A percentile compares a stretch with the other conserved stretches of the same genome.
These are phyloP conservation scores for Phaetusa simplex DNA, from an alignment of 2,113 vertebrate genomes.

Conservation along the genomic window DNA sequence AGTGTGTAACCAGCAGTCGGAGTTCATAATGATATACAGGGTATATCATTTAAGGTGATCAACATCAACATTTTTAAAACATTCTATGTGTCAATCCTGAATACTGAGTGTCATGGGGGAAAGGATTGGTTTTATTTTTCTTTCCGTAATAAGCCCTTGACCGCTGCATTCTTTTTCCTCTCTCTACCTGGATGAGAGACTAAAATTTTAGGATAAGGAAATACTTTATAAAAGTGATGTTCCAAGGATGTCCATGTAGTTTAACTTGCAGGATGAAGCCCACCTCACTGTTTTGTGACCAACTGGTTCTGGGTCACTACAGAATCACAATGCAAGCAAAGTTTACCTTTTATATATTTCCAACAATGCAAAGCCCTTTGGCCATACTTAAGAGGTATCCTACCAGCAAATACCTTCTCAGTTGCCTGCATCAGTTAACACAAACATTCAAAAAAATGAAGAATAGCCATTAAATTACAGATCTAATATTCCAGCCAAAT, in stretches of 20 bases:
- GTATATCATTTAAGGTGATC: background rate
- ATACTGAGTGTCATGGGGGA: background rate
- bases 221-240: background rate
- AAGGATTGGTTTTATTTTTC: background rate
- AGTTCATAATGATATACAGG: background rate
- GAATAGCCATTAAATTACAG: slow-evolving; percentile 18
- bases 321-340: background rate
- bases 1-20: background rate
- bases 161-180: background rate
- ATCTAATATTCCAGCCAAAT: slow-evolving; percentile 81
- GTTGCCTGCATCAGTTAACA: background rate
- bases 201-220: background rate
- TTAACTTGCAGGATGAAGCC: background rate
- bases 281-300: background rate
- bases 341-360: background rate
- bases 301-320: background rate
- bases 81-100: background rate
- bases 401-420: background rate
- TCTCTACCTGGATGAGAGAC: background rate
- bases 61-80: background rate
- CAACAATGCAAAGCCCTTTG: background rate
- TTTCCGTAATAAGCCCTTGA: background rate
- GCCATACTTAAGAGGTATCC: background rate
- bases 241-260: background rate
- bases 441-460: background rate